Evolutionary conservation across 2,113 vertebrate species (phyloP).

Genomic region (Castor canadensis): DNA sequence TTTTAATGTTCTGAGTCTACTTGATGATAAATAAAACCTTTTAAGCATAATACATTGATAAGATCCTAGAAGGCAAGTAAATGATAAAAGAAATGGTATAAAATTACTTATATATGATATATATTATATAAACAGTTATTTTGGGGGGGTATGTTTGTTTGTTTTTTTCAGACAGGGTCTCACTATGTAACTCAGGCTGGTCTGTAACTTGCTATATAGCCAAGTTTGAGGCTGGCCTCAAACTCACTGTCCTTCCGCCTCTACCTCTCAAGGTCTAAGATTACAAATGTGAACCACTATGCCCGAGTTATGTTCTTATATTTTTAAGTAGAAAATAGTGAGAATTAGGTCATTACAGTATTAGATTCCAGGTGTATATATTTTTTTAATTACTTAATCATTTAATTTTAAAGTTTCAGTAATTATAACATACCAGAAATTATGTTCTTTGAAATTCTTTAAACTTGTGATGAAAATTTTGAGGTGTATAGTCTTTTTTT

Average conservation of each 20-base stretch:
- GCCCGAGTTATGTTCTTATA: neutral
- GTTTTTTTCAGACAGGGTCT: neutral
- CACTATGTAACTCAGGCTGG: neutral
- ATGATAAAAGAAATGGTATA: neutral
- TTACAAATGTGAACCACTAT: neutral
- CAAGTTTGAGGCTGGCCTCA: too few species aligned
- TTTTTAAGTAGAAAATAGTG: neutral
- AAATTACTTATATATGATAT: neutral
- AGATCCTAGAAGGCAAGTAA: neutral
- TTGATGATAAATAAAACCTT: neutral
- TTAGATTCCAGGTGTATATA: neutral
- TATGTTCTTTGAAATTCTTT: neutral
- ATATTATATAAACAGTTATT: too few species aligned
- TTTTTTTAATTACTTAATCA: neutral
- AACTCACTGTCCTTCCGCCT: neutral
- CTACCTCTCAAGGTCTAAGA: neutral
- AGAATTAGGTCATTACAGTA: neutral
- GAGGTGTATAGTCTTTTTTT: neutral
- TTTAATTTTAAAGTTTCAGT: constrained; percentile 26
- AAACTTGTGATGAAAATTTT: neutral
- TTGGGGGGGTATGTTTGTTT: neutral
- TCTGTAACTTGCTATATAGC: too few species aligned
- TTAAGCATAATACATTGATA: neutral
- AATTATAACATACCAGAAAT: constrained; percentile 2
- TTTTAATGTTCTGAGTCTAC: constrained; percentile 7